Conservation (phyloP, 2,113 vertebrate species). For the Gorsachius goisagi region DNA sequence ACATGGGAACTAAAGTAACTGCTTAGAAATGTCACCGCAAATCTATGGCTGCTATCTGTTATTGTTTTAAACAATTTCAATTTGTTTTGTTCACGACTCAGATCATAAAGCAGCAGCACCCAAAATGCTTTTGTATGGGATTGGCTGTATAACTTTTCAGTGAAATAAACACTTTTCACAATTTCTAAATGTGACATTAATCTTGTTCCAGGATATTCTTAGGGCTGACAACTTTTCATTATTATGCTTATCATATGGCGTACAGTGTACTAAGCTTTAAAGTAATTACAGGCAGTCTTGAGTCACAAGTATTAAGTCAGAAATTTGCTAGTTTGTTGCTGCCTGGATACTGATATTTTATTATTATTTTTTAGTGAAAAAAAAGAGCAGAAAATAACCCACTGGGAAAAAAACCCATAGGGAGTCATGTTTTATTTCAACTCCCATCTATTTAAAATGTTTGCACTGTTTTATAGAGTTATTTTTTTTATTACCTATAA, state of each 20-base stretch:
- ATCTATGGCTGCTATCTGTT: not conserved
- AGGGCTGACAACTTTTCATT: not conserved
- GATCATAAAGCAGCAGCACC: not conserved
- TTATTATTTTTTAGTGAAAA: not conserved
- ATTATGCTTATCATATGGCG: not conserved
- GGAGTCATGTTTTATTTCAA: not conserved
- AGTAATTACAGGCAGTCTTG: not conserved
- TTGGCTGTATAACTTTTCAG: not conserved
- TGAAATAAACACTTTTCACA: not conserved
- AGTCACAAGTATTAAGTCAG: not conserved
- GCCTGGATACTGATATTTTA: not conserved
- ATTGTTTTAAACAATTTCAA: slow-evolving; percentile 15
- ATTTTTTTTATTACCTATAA: not conserved
- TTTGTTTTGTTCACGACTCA: slow-evolving; percentile 14
- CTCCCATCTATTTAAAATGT: not conserved
- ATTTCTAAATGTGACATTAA: not conserved
- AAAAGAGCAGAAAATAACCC: not conserved
- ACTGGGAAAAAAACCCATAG: accelerated
- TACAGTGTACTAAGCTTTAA: not conserved
- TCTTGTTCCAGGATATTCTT: slow-evolving; percentile 1
- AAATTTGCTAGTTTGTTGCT: not conserved
- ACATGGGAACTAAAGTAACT: not conserved
- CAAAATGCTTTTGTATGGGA: not conserved
- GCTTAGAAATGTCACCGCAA: not conserved
- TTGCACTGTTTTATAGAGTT: not conserved